phyloP scores from a whole-genome alignment of 2,888 invertebrate species.

The Autographa pulchrina region DNA sequence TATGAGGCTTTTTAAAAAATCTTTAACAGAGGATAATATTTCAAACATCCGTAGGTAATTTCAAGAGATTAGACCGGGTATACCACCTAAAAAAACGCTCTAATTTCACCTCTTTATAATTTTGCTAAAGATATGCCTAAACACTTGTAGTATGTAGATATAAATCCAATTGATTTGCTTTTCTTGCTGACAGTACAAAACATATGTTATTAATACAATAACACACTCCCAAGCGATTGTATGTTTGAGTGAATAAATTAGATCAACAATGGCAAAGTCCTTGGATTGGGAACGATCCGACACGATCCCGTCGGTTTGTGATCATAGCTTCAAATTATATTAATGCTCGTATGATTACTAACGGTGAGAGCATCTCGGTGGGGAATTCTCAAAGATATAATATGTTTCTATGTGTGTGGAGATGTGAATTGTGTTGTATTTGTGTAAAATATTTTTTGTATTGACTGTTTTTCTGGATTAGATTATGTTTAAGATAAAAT shows the following conservation, averaged over 20 bases:
- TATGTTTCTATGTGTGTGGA: conserved; percentile 21
- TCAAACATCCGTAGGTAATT: too few relatives aligned
- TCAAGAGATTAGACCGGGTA: too few relatives aligned
- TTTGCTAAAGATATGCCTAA: too few relatives aligned
- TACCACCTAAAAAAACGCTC: too few relatives aligned
- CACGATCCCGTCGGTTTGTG: conserved; percentile 41
- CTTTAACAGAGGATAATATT: too few relatives aligned
- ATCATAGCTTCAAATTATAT: conserved; percentile 63
- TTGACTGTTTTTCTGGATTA: too few relatives aligned
- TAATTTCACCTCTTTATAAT: too few relatives aligned
- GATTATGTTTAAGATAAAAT: neutral
- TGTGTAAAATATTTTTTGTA: neutral
- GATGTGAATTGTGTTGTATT: conserved; percentile 22
- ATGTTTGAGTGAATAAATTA: conserved; percentile 47
- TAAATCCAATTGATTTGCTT: too few relatives aligned
- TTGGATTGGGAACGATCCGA: conserved; percentile 31
- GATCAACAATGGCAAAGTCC: conserved; percentile 38
- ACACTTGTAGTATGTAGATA: neutral
- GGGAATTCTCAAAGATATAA: conserved; percentile 34
- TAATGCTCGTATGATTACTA: conserved; percentile 60
- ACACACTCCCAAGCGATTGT: conserved; percentile 31
- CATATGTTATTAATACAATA: conserved; percentile 21
- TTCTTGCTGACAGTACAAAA: neutral
- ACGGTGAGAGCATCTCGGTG: conserved; percentile 25
- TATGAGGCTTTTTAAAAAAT: too few relatives aligned